A percentile compares a stretch with the other conserved stretches of the same genome.
Conservation (phyloP, 2,888 invertebrate genomes). For the Schrankia costaestrigalis region DNA sequence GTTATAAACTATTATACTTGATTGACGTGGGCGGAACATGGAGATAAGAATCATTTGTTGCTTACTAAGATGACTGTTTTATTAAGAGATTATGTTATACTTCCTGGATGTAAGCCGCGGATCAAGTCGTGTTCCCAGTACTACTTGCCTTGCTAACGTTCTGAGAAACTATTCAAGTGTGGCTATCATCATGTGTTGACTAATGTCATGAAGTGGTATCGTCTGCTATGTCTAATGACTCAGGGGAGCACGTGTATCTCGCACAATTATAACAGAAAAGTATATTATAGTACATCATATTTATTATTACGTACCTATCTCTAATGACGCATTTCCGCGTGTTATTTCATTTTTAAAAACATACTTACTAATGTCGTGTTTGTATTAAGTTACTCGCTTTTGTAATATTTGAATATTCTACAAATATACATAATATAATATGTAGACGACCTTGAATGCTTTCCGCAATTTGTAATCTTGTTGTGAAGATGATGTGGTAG, state of each 20-base stretch:
- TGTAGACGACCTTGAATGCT: constrained; percentile 50
- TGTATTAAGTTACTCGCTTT: constrained; percentile 30
- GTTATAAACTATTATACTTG: constrained; percentile 9
- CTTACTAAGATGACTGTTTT: constrained; percentile 6
- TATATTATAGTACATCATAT: too few species aligned
- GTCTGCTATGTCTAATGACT: constrained; percentile 41
- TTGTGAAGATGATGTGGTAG: constrained; percentile 37
- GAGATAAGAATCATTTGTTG: too few species aligned
- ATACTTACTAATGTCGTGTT: constrained; percentile 10
- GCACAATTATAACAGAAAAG: constrained; percentile 21
- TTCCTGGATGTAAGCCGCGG: constrained; percentile 16
- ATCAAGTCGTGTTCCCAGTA: constrained; percentile 20
- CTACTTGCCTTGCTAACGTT: constrained; percentile 20
- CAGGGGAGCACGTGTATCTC: constrained; percentile 31
- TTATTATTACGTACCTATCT: too few species aligned
- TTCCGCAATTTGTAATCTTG: constrained; percentile 54
- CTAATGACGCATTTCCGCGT: constrained; percentile 38
- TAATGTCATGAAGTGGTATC: constrained; percentile 43
- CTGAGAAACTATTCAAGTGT: constrained; percentile 41
- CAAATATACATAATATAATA: constrained; percentile 28
- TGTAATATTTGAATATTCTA: constrained; percentile 27
- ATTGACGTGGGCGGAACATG: constrained; percentile 14
- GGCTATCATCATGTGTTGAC: constrained; percentile 40
- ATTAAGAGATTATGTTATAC: constrained; percentile 16
- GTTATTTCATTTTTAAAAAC: constrained; percentile 40